phyloP scores from a whole-genome alignment of 2,113 vertebrate genomes.

The Psephotus haematonotus region DNA sequence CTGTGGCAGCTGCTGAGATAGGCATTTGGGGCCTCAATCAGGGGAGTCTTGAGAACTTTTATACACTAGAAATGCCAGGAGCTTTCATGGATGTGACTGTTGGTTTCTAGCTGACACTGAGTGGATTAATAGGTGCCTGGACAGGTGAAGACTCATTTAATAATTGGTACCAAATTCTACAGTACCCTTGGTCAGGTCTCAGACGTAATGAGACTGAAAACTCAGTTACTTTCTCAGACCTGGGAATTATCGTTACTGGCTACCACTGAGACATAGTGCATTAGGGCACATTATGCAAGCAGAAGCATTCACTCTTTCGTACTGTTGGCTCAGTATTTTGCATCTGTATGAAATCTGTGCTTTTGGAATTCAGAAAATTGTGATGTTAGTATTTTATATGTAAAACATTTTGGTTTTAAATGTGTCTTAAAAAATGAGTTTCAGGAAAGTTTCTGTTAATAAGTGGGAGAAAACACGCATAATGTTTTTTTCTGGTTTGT shows the following conservation, averaged over 20 bases:
- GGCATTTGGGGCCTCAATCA: fast-evolving
- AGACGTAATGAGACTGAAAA: not conserved
- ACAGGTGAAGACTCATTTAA: not conserved
- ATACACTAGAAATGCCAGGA: not conserved
- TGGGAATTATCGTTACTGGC: not conserved
- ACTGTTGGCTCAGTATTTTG: not conserved
- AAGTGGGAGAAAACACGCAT: not conserved
- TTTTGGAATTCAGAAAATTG: not conserved
- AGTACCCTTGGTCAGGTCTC: not conserved
- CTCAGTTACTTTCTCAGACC: not conserved
- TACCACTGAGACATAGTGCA: not conserved
- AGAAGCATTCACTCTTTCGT: not conserved
- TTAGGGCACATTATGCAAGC: not conserved
- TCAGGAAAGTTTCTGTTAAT: not conserved
- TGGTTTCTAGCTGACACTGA: not conserved
- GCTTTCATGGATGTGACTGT: not conserved
- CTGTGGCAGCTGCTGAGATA: not conserved
- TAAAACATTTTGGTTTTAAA: not conserved
- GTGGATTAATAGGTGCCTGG: not conserved
- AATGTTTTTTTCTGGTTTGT: not conserved
- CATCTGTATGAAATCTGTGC: not conserved
- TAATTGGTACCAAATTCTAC: not conserved
- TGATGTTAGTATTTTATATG: not conserved
- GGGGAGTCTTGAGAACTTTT: not conserved
- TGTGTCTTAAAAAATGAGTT: not conserved